Evolutionary conservation across 2,888 invertebrate genomes (phyloP).

Genomic region (Labia minor): DNA sequence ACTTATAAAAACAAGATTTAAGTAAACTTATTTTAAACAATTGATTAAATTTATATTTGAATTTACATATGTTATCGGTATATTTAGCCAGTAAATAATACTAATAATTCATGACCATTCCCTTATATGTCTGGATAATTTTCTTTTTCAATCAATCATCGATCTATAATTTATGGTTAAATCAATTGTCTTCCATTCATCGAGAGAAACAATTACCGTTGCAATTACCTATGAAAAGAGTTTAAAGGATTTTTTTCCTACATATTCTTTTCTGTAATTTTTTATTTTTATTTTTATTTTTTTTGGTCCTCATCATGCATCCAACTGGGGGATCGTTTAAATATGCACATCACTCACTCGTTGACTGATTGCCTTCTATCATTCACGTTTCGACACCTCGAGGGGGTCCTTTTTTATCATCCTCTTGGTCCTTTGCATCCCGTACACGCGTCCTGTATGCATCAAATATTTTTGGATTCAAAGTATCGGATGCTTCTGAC

Average conservation of each 20-base stretch:
- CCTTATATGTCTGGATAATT: not conserved
- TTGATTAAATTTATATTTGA: no score
- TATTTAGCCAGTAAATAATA: no score
- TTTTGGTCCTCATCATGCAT: no score
- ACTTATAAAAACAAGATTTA: no score
- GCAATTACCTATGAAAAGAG: not conserved
- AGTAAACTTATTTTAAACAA: no score
- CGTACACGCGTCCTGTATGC: not conserved
- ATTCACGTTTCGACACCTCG: conserved; percentile 3
- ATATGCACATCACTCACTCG: conserved; percentile 1
- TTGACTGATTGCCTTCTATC: conserved; percentile 9
- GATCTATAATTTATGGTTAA: not conserved
- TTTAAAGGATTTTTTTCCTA: not conserved
- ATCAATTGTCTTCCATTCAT: not conserved
- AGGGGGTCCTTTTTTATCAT: not conserved
- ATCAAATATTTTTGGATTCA: not conserved
- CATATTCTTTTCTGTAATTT: not conserved
- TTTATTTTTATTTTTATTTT: not conserved
- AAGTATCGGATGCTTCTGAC: not conserved
- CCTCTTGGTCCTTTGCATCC: not conserved
- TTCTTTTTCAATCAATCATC: not conserved
- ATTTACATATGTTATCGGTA: no score
- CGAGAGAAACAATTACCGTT: not conserved
- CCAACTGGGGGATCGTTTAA: conserved; percentile 13
- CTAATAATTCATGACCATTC: no score